A percentile compares a stretch with the other conserved stretches of the same genome.
These are phyloP conservation scores for Leptodactylus fuscus DNA, from an alignment of 2,113 vertebrate genomes.

Conservation along the genomic window DNA sequence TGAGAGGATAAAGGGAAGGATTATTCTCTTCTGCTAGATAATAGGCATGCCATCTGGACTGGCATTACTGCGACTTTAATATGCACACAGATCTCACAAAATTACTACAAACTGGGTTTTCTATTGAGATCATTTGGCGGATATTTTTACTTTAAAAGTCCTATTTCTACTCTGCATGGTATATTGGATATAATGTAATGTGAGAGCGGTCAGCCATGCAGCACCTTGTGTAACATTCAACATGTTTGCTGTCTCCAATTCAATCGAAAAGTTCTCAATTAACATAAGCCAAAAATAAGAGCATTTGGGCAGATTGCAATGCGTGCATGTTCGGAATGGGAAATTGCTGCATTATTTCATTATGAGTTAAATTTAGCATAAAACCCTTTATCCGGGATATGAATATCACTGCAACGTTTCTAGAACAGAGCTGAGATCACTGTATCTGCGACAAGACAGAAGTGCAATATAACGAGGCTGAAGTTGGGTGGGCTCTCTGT, in stretches of 20 bases:
- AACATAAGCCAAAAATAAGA: neutral
- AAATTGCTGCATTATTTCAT: constrained; percentile 15
- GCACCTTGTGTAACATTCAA: constrained; percentile 2
- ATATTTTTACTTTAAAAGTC: constrained; percentile 44
- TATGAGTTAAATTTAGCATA: constrained; percentile 23
- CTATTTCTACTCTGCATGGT: neutral
- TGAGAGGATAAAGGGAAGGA: constrained; percentile 46
- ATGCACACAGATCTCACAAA: constrained; percentile 50
- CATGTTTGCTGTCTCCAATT: neutral
- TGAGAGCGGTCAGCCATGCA: constrained; percentile 8
- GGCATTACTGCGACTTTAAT: constrained; percentile 49
- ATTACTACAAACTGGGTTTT: constrained; percentile 56
- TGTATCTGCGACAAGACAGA: neutral
- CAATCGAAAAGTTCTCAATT: neutral
- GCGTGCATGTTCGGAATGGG: neutral
- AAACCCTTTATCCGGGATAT: neutral
- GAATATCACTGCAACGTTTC: neutral
- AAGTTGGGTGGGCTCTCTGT: neutral
- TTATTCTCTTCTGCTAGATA: constrained; percentile 51
- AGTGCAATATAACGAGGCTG: neutral
- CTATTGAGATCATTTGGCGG: constrained; percentile 53
- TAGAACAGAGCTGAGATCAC: neutral
- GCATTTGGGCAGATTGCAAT: neutral
- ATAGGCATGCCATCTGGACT: constrained; percentile 54
- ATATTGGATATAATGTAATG: constrained; percentile 26